Base-by-base conservation (phyloP, 1,140 invertebrate genomes). In the Drosophila serrata region DNA sequence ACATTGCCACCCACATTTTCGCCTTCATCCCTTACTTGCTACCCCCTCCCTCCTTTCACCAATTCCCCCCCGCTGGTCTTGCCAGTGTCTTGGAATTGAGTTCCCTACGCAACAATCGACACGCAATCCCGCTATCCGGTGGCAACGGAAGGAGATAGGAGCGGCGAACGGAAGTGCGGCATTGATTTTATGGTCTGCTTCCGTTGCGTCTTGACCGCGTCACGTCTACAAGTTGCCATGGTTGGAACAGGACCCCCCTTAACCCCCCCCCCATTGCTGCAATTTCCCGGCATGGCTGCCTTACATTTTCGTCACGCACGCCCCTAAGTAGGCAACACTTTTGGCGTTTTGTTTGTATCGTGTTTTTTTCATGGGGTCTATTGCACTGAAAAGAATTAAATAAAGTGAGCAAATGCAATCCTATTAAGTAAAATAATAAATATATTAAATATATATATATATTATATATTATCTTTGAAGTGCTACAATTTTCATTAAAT, bases 151-250 rank as follows among this genome's bases (percentile, higher is more conserved):
- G 39, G 24, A 58, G 45, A 39, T 35, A 22, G 61, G 5, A 40
- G 45, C 37, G 42, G 43, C n/a, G 40, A 57, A 24, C 69, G 56
- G 58, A 51, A 59, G 68, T 49, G 62, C 55, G 73, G 62, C 73
- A 81, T 81, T 76, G 78, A 81, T 81, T 81, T 81, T 81, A 81
- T 77, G 65, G 79, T 63, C 60, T 67, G 65, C 73, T 81, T 81
- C 78, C 79, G 73, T 57, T 65, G 64, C 73, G 78, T 65, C 78
- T 75, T 78, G 74, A 77, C 74, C 64, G 75, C 63, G 75, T 77
- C 75, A 76, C 46, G 64, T 72, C 65, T 68, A 29, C 35, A 19
- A 68, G 60, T 65, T 51, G 45, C 19, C 61, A 65, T 42, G 37
- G 46, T 4, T 33, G 37, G 29, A 29, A 24, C 13, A 27, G 51